Conservation (phyloP, 2,113 vertebrate genomes). For the Alligator mississippiensis region DNA sequence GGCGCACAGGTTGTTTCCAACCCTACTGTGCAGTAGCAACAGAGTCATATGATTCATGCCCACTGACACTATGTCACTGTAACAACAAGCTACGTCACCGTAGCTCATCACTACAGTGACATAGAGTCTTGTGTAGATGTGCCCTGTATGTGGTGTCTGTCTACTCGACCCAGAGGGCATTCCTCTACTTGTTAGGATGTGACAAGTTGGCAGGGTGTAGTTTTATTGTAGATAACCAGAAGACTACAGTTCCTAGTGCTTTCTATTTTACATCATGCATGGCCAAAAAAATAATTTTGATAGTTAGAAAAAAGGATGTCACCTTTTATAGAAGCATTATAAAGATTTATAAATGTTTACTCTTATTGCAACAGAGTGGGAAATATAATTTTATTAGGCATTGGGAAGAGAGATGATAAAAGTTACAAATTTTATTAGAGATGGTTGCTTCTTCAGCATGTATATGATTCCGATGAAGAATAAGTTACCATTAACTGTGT, state of each 20-base stretch:
- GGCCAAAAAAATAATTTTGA: neutral
- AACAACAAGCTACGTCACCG: too few species aligned
- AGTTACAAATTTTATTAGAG: neutral
- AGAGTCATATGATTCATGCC: too few species aligned
- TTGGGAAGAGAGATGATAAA: neutral
- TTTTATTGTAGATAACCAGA: neutral
- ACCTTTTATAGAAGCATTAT: neutral
- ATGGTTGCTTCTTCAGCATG: neutral
- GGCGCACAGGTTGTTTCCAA: too few species aligned
- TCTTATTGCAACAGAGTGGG: neutral
- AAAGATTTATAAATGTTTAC: neutral
- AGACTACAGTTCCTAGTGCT: neutral
- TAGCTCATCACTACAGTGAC: too few species aligned
- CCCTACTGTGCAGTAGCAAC: too few species aligned
- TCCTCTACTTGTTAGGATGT: neutral
- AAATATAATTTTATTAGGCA: neutral
- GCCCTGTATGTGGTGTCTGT: too few species aligned
- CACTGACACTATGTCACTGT: too few species aligned
- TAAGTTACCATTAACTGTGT: too few species aligned
- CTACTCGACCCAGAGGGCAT: too few species aligned
- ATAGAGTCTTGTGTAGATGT: too few species aligned
- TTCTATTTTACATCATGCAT: neutral
- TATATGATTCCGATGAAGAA: neutral
- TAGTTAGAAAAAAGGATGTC: neutral
- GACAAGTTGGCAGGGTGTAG: neutral